Conservation (phyloP, 2,113 vertebrate species). For the Tapirus terrestris region DNA sequence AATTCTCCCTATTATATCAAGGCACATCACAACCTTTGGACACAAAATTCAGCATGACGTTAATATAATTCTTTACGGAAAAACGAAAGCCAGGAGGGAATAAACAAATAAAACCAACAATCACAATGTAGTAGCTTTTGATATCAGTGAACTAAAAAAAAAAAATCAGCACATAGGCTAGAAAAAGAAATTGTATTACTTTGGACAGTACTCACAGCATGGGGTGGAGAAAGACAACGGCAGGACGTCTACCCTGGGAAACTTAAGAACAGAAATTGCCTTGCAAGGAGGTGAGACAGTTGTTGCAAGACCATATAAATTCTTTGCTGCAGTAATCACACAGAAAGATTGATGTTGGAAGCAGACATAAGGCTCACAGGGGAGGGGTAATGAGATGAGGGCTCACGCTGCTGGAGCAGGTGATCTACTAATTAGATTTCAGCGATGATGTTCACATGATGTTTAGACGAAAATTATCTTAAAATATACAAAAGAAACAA, state of each 20-base stretch:
- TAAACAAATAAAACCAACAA: constrained; percentile 12
- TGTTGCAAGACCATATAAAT: constrained; percentile 34
- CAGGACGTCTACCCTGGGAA: not conserved
- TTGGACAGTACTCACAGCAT: not conserved
- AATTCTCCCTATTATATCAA: not conserved
- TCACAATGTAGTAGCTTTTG: not conserved
- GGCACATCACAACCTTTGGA: not conserved
- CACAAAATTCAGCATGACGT: not conserved
- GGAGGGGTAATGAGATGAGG: constrained; percentile 68
- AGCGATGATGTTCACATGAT: not conserved
- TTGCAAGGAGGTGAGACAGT: not conserved
- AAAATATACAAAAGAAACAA: constrained; percentile 64
- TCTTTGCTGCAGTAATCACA: constrained; percentile 33
- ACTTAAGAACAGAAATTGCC: not conserved
- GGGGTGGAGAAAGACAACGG: not conserved
- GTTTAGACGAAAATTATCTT: constrained; percentile 53
- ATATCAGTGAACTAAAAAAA: not conserved
- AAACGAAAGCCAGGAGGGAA: not conserved
- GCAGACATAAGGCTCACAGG: constrained; percentile 69
- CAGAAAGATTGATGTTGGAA: constrained; percentile 46
- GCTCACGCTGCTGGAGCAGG: constrained; percentile 65
- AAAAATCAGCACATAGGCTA: not conserved
- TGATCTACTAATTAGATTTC: constrained; percentile 75
- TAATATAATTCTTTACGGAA: not conserved
- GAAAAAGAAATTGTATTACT: not conserved